phyloP scores from a whole-genome alignment of 2,797 vertebrate genomes.

The Bufotes viridis region DNA sequence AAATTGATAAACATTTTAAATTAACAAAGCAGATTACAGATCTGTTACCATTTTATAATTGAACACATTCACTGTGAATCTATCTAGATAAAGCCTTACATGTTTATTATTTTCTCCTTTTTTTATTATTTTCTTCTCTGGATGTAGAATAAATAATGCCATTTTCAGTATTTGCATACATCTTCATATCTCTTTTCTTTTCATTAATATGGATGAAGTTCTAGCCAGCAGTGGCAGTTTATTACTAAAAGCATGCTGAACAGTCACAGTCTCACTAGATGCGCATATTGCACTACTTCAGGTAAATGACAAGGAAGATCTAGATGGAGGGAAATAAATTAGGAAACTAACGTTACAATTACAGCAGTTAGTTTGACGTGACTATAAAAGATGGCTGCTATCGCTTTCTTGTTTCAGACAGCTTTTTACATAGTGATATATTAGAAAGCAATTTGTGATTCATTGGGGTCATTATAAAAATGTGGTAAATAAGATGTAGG shows the following conservation, averaged over 20 bases:
- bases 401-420: constrained; percentile 44
- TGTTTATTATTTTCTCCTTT: background rate
- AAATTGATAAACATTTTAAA: too few species aligned
- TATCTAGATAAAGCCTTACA: background rate
- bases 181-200: background rate
- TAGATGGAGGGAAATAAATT: constrained; percentile 37
- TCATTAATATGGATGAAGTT: constrained; percentile 21
- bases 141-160: constrained; percentile 1
- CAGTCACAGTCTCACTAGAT: constrained; percentile 36
- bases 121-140: background rate
- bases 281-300: constrained; percentile 25
- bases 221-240: background rate
- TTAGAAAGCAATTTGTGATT: constrained; percentile 31
- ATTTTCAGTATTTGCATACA: background rate
- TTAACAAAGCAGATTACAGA: too few species aligned
- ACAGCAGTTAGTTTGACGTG: constrained; percentile 46
- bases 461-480: constrained; percentile 34
- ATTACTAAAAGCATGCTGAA: constrained; percentile 34
- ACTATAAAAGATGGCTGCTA: constrained; percentile 48
- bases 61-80: background rate
- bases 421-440: constrained; percentile 22
- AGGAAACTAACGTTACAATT: constrained; percentile 52
- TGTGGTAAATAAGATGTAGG: constrained; percentile 43
- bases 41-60: background rate
- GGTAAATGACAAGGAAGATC: constrained; percentile 54